A percentile compares a stretch with the other conserved stretches of the same genome.
These are phyloP conservation scores for Etheostoma nigrum DNA, from an alignment of 2,797 vertebrate species.

Conservation along the genomic window DNA sequence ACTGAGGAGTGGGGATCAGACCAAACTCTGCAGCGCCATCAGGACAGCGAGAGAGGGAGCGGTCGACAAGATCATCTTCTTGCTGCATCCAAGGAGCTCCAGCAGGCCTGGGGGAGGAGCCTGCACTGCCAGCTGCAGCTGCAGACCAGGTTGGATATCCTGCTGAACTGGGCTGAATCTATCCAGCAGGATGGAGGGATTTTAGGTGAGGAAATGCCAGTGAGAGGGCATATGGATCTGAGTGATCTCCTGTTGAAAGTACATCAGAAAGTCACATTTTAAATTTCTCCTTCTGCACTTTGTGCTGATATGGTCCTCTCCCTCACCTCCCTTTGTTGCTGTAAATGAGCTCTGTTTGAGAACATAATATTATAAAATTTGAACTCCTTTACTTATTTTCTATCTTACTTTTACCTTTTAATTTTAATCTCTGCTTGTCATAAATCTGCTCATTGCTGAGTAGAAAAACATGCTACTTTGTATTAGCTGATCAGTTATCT, in stretches of 20 bases:
- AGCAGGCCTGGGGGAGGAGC: constrained; percentile 77
- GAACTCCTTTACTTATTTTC: background rate
- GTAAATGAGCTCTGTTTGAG: background rate
- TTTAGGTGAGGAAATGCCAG: constrained; percentile 78
- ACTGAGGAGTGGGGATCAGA: constrained; percentile 75
- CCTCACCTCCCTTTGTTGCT: background rate
- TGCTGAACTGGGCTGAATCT: constrained; percentile 74
- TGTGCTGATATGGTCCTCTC: background rate
- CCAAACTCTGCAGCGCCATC: constrained; percentile 35
- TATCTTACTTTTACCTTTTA: background rate
- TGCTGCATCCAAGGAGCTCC: constrained; percentile 77
- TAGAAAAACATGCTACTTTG: constrained; percentile 5
- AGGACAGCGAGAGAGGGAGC: constrained; percentile 49
- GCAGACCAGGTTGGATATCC: constrained; percentile 80
- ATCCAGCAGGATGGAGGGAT: constrained; percentile 82
- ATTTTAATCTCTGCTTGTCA: constrained; percentile 11
- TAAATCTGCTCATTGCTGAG: constrained; percentile 9
- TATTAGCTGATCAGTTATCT: background rate
- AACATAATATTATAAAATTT: constrained; percentile 3
- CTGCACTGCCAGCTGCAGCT: constrained; percentile 83
- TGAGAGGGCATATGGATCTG: background rate
- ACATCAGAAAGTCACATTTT: constrained; percentile 10
- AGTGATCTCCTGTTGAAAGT: background rate
- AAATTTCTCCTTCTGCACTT: background rate
- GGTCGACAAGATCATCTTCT: constrained; percentile 70